phyloP scores from a whole-genome alignment of 2,113 vertebrate species.

The Pterophyllum scalare region DNA sequence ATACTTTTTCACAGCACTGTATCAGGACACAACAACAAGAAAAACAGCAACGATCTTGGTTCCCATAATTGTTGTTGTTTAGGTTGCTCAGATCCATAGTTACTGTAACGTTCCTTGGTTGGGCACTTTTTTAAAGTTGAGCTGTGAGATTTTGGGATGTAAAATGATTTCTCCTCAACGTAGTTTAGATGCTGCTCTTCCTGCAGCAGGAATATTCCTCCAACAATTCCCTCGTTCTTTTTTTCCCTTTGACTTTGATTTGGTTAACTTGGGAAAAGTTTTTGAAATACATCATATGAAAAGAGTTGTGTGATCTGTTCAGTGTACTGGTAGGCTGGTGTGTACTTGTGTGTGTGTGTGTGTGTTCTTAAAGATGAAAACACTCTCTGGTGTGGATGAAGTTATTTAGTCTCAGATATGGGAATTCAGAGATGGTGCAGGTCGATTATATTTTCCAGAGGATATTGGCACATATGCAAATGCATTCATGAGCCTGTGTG shows the following conservation, averaged over 20 bases:
- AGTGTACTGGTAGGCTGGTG: background rate
- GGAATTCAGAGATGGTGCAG: background rate
- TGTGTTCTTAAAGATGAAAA: constrained; percentile 1
- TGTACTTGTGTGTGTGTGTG: background rate
- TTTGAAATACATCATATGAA: background rate
- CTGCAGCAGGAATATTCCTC: background rate
- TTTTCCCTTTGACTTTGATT: too few species aligned
- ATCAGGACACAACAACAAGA: too few species aligned
- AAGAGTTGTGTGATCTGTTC: background rate
- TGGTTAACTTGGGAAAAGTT: background rate
- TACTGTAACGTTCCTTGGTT: background rate
- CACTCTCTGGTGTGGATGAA: background rate
- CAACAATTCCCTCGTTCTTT: background rate
- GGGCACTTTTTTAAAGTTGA: background rate
- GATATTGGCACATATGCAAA: constrained; percentile 5
- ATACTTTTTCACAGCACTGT: too few species aligned
- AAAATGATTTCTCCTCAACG: background rate
- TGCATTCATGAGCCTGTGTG: constrained; percentile 1
- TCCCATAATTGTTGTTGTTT: background rate
- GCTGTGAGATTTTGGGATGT: background rate
- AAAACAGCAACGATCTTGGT: too few species aligned
- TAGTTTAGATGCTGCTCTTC: background rate
- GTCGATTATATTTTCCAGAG: background rate
- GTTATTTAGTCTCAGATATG: background rate
- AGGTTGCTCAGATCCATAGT: background rate